Evolutionary conservation across 1,140 invertebrate genomes (phyloP).

Genomic region (Leucophenga varia): DNA sequence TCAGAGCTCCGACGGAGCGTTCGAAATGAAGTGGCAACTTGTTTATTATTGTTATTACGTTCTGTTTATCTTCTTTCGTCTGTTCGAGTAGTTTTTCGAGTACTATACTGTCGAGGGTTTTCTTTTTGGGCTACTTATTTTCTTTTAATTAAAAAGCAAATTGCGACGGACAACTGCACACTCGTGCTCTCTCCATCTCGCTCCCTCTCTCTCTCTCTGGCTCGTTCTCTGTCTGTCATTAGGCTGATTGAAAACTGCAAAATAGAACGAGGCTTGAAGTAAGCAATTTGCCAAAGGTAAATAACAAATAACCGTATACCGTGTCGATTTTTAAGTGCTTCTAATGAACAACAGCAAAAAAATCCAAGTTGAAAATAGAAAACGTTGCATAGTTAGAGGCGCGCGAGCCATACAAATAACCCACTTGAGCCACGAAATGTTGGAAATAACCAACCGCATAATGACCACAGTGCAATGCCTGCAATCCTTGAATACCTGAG

Average conservation of each 20-base stretch:
- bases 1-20: conserved; percentile 35
- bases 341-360: conserved; percentile 24
- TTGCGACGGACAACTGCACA: too few relatives aligned
- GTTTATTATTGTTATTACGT: conserved; percentile 50
- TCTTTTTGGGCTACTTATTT: conserved; percentile 39
- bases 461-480: conserved; percentile 28
- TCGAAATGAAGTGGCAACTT: conserved; percentile 50
- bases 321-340: conserved; percentile 51
- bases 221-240: conserved; percentile 39
- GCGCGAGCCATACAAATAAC: conserved; percentile 31
- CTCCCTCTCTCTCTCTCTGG: too few relatives aligned
- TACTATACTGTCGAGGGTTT: too few relatives aligned
- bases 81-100: conserved; percentile 37
- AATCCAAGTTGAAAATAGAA: conserved; percentile 14
- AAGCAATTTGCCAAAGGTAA: conserved; percentile 39
- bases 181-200: too few relatives aligned
- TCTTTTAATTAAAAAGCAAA: conserved; percentile 53
- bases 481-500: conserved; percentile 15
- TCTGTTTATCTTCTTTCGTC: conserved; percentile 14
- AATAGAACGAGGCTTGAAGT: conserved; percentile 26
- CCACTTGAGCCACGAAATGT: conserved; percentile 45
- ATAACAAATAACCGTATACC: conserved; percentile 47
- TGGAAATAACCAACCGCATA: conserved; percentile 47
- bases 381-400: conserved; percentile 28
- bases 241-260: conserved; percentile 44